Base-by-base conservation (phyloP, 2,888 invertebrate genomes). In the Drosophila prostipennis region DNA sequence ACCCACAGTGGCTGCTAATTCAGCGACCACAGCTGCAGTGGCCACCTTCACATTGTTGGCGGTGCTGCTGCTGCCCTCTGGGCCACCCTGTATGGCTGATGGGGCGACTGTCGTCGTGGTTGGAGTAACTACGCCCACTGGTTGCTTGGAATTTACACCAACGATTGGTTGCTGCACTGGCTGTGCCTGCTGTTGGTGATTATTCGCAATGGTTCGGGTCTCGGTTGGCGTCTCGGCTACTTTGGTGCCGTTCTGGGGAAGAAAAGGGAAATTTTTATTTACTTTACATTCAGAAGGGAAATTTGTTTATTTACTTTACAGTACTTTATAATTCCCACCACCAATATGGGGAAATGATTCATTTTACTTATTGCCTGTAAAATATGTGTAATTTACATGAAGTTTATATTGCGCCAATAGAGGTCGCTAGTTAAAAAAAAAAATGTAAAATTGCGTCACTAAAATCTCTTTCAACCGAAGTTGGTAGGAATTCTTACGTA, bases 71-170 rank as follows among this genome's bases (percentile, higher is more conserved):
- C 34, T 13, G n/a, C 34, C 46, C 42, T 70, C 52, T 55, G 64
- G 10, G 16, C 78, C 87, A 70, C 87, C 87, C 76, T 83, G 89
- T 80, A 76, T 49, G 40, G 79, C 72, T 56, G 49, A 74, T 51
- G 87, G 75, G 61, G 42, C 46, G 32, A 57, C 55, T 79, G 72
- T 46, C 54, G 77, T 58, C 55, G 78, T 74, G 68, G 90, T 79
- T 74, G 89, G 72, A 54, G 67, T 52, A 3, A 75, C 61, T 16
- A 69, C 69, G 11, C 67, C 63, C 10, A 65, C 51, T 58, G 69
- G 49, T 32, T 60, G 69, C 51, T 80, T 87, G 11, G 80, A 63
- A 58, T 72, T 87, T 59, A 77, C 70, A 83, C 78, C 81, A 39
- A 52, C 36, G 6, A 45, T 43, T 6, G 81, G 81, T 88, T 79